phyloP scores from a whole-genome alignment of 2,113 vertebrate genomes.

The Cichladusa arquata region DNA sequence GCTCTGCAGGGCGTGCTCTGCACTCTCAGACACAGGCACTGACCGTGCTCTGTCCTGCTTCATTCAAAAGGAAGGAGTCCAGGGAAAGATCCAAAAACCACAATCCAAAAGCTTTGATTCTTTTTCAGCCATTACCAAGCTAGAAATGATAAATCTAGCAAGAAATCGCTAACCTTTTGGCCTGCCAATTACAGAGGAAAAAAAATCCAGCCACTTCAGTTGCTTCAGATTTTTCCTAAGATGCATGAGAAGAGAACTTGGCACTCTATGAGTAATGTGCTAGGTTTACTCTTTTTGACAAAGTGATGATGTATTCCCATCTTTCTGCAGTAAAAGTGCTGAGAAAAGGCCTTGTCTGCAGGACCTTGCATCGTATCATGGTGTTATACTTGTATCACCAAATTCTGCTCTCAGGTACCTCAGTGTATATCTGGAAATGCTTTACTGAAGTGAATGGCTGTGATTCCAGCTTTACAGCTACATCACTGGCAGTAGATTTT shows the following conservation, averaged over 20 bases:
- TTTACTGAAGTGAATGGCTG: not conserved
- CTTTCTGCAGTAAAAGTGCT: not conserved
- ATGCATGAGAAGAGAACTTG: not conserved
- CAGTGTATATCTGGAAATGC: not conserved
- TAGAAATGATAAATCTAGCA: not conserved
- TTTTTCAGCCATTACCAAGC: not conserved
- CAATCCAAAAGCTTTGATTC: not conserved
- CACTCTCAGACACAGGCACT: not conserved
- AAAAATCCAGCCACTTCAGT: not conserved
- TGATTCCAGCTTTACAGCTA: not conserved
- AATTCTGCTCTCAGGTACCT: not conserved
- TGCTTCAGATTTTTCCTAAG: not conserved
- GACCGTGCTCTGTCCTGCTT: accelerated
- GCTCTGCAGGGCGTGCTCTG: not conserved
- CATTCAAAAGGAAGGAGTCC: not conserved
- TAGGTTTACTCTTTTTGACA: not conserved
- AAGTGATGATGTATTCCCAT: not conserved
- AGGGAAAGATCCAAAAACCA: not conserved
- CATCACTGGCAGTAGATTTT: not conserved
- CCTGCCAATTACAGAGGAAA: not conserved
- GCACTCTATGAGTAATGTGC: not conserved
- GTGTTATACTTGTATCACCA: not conserved
- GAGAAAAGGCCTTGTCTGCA: not conserved
- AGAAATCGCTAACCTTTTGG: not conserved
- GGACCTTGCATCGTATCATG: not conserved